Conservation (phyloP, 35 echinoderm and acorn worm species). For the Nesometra sesokonis region DNA sequence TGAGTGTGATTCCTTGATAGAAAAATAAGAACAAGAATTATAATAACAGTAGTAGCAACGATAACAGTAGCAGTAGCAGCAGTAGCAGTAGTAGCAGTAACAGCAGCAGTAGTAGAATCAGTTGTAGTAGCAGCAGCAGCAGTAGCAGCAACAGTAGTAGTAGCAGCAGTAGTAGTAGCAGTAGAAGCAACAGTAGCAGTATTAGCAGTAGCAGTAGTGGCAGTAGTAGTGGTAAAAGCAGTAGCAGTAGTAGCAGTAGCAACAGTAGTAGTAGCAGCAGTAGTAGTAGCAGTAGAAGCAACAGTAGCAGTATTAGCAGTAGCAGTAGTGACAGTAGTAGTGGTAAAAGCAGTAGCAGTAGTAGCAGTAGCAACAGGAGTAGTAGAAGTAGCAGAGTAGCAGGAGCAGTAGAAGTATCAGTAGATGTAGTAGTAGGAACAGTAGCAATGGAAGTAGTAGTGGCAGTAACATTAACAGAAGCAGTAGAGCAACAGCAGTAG, state of each 20-base stretch:
- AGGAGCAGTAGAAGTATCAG: too few species aligned
- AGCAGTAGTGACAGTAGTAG: too few species aligned
- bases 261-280: too few species aligned
- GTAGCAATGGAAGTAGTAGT: background rate
- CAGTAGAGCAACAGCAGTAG: background rate
- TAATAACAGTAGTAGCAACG: background rate
- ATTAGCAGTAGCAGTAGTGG: too few species aligned
- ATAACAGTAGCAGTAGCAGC: background rate
- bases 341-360: too few species aligned
- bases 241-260: too few species aligned
- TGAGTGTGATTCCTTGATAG: background rate
- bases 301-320: too few species aligned
- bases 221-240: too few species aligned
- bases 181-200: too few species aligned
- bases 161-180: too few species aligned
- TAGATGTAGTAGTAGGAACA: background rate
- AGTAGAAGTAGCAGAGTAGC: too few species aligned
- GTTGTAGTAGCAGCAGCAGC: background rate
- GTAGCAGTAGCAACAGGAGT: conserved; percentile 1
- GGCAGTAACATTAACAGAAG: background rate
- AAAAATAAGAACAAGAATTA: background rate
- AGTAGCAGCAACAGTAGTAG: background rate
- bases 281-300: too few species aligned
- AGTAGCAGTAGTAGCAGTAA: conserved; percentile 1
- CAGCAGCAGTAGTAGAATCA: background rate